phyloP scores from a whole-genome alignment of 2,113 vertebrate genomes.

The Gnathonemus echidnorhynchus region DNA sequence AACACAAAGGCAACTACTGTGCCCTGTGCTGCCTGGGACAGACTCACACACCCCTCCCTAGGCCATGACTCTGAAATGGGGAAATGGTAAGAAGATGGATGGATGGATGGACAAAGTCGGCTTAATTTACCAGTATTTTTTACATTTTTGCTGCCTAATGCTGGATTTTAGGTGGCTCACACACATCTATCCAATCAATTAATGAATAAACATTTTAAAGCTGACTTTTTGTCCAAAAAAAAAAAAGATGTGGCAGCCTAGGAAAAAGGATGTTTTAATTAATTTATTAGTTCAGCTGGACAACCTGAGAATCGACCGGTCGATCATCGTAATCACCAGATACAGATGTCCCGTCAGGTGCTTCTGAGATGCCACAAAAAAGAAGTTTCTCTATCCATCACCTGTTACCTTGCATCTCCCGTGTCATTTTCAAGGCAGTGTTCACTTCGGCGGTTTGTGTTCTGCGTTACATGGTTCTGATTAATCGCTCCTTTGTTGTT shows the following conservation, averaged over 20 bases:
- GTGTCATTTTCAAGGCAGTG: neutral
- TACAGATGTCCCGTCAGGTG: neutral
- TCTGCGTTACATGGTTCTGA: neutral
- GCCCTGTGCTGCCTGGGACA: neutral
- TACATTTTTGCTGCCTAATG: neutral
- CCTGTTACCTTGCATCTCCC: neutral
- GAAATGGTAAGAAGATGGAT: neutral
- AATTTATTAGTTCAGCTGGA: neutral
- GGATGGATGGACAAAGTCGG: neutral
- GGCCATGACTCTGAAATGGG: neutral
- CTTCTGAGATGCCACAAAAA: neutral
- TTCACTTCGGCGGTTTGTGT: neutral
- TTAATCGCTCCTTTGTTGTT: neutral
- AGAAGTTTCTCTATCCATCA: neutral
- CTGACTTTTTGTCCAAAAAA: neutral
- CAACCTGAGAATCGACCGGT: neutral
- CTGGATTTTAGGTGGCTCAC: neutral
- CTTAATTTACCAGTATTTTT: neutral
- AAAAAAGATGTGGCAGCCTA: neutral
- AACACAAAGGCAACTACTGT: neutral
- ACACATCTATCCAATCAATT: neutral
- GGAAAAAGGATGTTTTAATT: neutral
- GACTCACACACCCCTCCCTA: too few species aligned
- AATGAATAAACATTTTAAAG: neutral
- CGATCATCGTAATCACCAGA: neutral